These are phyloP conservation scores for Acronicta aceris DNA, from an alignment of 2,888 invertebrate species.

Conservation along the genomic window DNA sequence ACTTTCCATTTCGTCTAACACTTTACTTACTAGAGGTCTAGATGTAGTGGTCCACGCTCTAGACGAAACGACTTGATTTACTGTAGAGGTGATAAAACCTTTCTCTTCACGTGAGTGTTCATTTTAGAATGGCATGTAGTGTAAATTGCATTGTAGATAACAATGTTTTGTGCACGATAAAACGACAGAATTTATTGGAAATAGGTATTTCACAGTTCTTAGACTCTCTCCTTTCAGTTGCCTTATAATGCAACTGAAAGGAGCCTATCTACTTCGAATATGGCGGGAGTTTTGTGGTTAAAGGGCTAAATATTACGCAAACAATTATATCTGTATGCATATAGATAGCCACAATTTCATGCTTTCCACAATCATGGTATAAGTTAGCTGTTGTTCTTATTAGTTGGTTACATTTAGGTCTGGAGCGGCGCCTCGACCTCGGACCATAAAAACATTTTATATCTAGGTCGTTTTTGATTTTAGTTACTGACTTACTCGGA, in stretches of 20 bases:
- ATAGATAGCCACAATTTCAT: background rate
- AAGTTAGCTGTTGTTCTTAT: no score
- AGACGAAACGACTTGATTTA: constrained; percentile 55
- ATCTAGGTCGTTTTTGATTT: no score
- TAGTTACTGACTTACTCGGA: no score
- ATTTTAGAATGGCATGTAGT: constrained; percentile 53
- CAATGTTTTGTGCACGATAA: constrained; percentile 47
- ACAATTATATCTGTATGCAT: background rate
- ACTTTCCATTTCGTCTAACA: constrained; percentile 19
- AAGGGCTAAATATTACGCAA: background rate
- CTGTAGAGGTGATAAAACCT: constrained; percentile 57
- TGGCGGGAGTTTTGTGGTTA: background rate
- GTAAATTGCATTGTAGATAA: constrained; percentile 57
- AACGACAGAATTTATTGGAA: constrained; percentile 34
- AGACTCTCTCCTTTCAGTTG: constrained; percentile 33
- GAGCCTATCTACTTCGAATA: constrained; percentile 6
- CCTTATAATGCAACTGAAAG: no score
- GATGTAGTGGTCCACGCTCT: constrained; percentile 24
- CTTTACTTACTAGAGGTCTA: constrained; percentile 19
- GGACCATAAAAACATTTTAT: no score
- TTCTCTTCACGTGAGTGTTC: constrained; percentile 59
- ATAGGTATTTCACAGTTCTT: constrained; percentile 16
- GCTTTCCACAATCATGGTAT: no score
- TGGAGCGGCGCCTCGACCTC: no score
- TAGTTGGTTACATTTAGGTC: no score